Evolutionary conservation across 1,140 invertebrate species (phyloP).

Genomic region (Lerema accius): DNA sequence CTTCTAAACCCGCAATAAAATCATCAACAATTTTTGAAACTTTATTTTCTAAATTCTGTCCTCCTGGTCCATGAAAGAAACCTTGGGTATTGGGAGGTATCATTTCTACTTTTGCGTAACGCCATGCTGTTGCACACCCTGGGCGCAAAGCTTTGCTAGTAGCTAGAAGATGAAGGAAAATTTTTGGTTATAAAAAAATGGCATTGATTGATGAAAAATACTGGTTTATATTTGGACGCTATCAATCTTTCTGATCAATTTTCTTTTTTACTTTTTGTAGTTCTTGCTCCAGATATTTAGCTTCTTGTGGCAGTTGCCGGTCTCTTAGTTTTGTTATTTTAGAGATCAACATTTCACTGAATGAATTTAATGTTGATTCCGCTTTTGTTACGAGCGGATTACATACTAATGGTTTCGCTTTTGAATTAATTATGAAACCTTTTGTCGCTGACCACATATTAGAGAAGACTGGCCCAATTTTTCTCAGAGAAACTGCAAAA

Average conservation of each 20-base stretch:
- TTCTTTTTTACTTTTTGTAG: slow-evolving; percentile 56
- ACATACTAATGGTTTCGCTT: slow-evolving; percentile 53
- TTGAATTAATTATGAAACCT: slow-evolving; percentile 43
- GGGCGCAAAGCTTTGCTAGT: slow-evolving; percentile 51
- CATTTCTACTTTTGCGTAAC: slow-evolving; percentile 69
- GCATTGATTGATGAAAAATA: not conserved
- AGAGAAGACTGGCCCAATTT: slow-evolving; percentile 52
- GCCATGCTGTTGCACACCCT: slow-evolving; percentile 53
- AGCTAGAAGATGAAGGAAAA: slow-evolving; percentile 48
- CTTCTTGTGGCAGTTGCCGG: slow-evolving; percentile 52
- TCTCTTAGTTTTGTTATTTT: slow-evolving; percentile 54
- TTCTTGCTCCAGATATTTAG: slow-evolving; percentile 61
- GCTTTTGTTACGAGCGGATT: slow-evolving; percentile 55
- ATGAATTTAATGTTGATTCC: slow-evolving; percentile 44
- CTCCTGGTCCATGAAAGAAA: slow-evolving; percentile 55
- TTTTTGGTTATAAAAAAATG: slow-evolving; percentile 6
- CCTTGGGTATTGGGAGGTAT: slow-evolving; percentile 57
- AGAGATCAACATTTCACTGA: slow-evolving; percentile 32
- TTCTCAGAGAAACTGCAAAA: slow-evolving; percentile 75
- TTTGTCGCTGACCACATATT: slow-evolving; percentile 59
- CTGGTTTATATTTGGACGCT: not conserved
- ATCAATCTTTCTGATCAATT: slow-evolving; percentile 36
- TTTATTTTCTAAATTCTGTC: slow-evolving; percentile 55
- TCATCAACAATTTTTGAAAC: slow-evolving; percentile 41
- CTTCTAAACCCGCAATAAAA: slow-evolving; percentile 47